phyloP scores from a whole-genome alignment of 2,113 vertebrate genomes.

The Dryoscopus gambensis region DNA sequence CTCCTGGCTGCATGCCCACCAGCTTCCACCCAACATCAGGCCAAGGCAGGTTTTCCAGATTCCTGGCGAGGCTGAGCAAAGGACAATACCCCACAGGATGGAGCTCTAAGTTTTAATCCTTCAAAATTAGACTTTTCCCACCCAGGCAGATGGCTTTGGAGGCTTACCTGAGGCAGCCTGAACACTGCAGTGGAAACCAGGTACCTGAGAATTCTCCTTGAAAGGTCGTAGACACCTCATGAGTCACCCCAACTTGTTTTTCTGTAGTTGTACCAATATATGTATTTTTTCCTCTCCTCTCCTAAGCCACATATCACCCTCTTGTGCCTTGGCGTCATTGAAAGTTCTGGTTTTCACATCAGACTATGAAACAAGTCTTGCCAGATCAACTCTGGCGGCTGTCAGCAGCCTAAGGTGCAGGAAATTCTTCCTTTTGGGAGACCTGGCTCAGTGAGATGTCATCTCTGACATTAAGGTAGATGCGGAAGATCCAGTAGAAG shows the following conservation, averaged over 20 bases:
- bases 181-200: not conserved
- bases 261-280: not conserved
- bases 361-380: not conserved
- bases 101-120: not conserved
- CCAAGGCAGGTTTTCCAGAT: not conserved
- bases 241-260: not conserved
- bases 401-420: slow-evolving; percentile 38
- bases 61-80: not conserved
- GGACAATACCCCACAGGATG: not conserved
- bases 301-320: not conserved
- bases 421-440: slow-evolving; percentile 27
- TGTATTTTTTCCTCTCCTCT: not conserved
- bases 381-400: slow-evolving; percentile 39
- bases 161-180: not conserved
- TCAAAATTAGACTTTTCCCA: not conserved
- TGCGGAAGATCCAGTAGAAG: not conserved
- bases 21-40: not conserved
- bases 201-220: not conserved
- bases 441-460: slow-evolving; percentile 24
- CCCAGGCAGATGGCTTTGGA: not conserved
- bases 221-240: not conserved
- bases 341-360: slow-evolving; percentile 48
- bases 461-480: not conserved
- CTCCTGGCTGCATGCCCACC: not conserved
- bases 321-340: not conserved